Conservation (phyloP, 2,797 vertebrate species). For the Pantherophis vulpinus region DNA sequence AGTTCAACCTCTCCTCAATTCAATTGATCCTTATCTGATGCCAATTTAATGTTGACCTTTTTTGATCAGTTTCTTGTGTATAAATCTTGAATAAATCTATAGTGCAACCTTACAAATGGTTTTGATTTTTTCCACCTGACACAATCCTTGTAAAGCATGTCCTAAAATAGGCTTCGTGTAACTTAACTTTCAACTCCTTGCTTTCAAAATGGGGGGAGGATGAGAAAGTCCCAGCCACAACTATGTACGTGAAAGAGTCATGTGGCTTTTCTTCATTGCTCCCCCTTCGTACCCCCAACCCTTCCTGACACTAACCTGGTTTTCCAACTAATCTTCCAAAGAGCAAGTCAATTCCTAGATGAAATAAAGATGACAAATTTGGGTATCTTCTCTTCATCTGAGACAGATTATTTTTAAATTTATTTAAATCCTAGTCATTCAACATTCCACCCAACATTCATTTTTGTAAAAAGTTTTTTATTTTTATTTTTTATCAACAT, state of each 20-base stretch:
- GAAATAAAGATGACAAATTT: neutral
- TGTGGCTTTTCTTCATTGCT: neutral
- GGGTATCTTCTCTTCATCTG: neutral
- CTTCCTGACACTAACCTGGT: neutral
- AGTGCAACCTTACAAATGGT: too few relatives aligned
- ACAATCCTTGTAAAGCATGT: neutral
- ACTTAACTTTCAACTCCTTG: neutral
- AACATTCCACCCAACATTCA: neutral
- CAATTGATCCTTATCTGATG: too few relatives aligned
- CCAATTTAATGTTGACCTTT: too few relatives aligned
- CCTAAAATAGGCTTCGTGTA: neutral
- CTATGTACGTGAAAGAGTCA: neutral
- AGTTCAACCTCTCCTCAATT: too few relatives aligned
- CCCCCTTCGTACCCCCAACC: neutral
- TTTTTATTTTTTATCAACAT: too few relatives aligned
- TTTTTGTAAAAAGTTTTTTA: neutral
- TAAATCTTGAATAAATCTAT: too few relatives aligned
- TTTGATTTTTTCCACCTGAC: neutral
- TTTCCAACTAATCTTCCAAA: too few relatives aligned
- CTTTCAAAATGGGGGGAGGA: neutral
- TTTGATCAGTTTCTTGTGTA: too few relatives aligned
- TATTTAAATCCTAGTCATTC: neutral
- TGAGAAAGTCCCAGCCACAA: neutral
- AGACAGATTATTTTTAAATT: neutral
- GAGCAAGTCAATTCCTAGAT: neutral